Conservation (phyloP, 2,888 invertebrate species). For the Lapara coniferarum region DNA sequence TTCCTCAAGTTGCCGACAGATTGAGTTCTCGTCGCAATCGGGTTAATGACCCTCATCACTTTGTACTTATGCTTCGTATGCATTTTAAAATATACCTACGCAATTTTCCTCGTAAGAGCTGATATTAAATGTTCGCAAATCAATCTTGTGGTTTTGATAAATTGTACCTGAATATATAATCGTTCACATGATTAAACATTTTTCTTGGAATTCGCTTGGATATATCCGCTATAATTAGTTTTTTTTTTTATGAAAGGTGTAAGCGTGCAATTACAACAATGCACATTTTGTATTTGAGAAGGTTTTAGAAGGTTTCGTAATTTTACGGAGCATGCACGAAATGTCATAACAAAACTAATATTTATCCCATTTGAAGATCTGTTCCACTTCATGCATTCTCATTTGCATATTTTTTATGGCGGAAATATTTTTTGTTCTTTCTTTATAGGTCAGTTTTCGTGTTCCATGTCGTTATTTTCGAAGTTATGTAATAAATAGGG, state of each 20-base stretch:
- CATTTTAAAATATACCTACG: slow-evolving; percentile 12
- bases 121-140: slow-evolving; percentile 3
- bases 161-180: slow-evolving; percentile 12
- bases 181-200: not conserved
- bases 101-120: slow-evolving; percentile 15
- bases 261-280: not conserved
- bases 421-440: not conserved
- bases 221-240: slow-evolving; percentile 1
- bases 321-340: not conserved
- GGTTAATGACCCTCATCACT: slow-evolving; percentile 55
- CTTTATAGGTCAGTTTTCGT: not conserved
- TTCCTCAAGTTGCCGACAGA: slow-evolving; percentile 44
- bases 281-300: not conserved
- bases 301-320: not conserved
- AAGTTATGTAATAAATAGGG: no score
- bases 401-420: not conserved
- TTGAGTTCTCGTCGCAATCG: slow-evolving; percentile 38
- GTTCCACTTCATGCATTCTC: not conserved
- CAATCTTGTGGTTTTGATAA: slow-evolving; percentile 10
- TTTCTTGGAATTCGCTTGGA: slow-evolving; percentile 1
- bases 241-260: not conserved
- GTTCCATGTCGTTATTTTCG: not conserved
- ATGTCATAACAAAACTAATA: not conserved
- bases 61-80: slow-evolving; percentile 24
- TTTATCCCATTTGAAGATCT: not conserved